phyloP scores from a whole-genome alignment of 53 echinoderm and acorn worm species.

The Paracentrotus lividus region DNA sequence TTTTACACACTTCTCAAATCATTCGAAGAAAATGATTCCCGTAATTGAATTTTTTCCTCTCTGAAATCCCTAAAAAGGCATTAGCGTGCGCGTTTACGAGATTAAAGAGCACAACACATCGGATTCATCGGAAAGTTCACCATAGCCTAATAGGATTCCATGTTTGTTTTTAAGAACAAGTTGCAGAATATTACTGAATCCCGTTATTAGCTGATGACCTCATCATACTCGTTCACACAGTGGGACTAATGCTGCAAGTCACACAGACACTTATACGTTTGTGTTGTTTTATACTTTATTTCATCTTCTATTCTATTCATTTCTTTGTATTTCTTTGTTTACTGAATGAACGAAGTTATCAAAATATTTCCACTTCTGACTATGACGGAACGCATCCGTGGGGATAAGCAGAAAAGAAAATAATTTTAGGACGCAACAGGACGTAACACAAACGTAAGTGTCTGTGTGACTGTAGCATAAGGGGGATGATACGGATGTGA shows the following conservation, averaged over 20 bases:
- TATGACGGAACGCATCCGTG: too few species aligned
- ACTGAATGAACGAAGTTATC: too few species aligned
- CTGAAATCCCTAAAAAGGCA: not conserved
- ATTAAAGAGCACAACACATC: constrained; percentile 1
- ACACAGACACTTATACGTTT: too few species aligned
- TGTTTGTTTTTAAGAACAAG: not conserved
- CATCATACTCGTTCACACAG: not conserved
- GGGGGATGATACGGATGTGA: constrained; percentile 21
- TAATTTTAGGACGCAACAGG: too few species aligned
- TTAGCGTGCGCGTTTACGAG: not conserved
- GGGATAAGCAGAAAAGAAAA: too few species aligned
- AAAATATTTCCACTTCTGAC: too few species aligned
- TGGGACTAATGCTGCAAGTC: too few species aligned
- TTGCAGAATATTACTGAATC: constrained; percentile 11
- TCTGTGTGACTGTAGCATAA: too few species aligned
- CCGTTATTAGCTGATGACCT: constrained; percentile 27
- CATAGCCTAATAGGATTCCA: not conserved
- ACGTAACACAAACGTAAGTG: too few species aligned
- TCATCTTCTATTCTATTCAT: too few species aligned
- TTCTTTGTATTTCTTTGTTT: too few species aligned
- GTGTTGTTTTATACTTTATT: too few species aligned
- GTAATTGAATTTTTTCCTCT: not conserved
- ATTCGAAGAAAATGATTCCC: not conserved
- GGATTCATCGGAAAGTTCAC: not conserved
- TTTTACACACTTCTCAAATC: not conserved